A percentile compares a stretch with the other conserved stretches of the same genome.
These are phyloP conservation scores for Zaprionus lachaisei DNA, from an alignment of 1,140 invertebrate genomes.

Conservation along the genomic window DNA sequence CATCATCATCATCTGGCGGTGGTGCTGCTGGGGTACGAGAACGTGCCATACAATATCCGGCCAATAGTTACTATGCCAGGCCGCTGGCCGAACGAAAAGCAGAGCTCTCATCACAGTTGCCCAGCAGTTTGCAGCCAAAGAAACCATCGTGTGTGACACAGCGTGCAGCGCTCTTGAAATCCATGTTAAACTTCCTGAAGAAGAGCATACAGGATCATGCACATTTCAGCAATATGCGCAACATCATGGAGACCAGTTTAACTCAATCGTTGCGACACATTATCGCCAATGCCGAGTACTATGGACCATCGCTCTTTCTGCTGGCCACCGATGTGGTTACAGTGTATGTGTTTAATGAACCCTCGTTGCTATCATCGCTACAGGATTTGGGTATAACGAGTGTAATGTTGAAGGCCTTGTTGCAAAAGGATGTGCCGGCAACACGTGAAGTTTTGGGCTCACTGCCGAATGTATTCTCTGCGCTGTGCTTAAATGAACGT, in stretches of 20 bases:
- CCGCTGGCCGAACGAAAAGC: conserved; percentile 74
- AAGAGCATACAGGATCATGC: conserved; percentile 93
- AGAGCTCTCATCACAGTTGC: conserved; percentile 60
- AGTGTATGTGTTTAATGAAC: conserved; percentile 97
- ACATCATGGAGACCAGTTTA: conserved; percentile 95
- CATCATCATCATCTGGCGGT: neutral
- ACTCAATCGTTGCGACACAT: conserved; percentile 94
- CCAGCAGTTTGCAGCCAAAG: conserved; percentile 71
- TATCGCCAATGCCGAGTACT: conserved; percentile 96
- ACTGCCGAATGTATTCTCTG: conserved; percentile 96
- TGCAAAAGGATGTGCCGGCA: conserved; percentile 95
- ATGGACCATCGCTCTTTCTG: conserved; percentile 94
- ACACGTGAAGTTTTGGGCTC: conserved; percentile 95
- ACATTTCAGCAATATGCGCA: conserved; percentile 93
- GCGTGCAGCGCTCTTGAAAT: conserved; percentile 93
- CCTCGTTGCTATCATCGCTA: conserved; percentile 92
- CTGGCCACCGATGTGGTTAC: conserved; percentile 96
- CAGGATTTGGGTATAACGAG: conserved; percentile 96
- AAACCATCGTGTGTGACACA: conserved; percentile 90
- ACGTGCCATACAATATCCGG: conserved; percentile 56
- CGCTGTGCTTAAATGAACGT: conserved; percentile 93
- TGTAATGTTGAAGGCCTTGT: conserved; percentile 93
- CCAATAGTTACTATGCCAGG: conserved; percentile 74
- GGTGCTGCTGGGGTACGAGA: neutral
- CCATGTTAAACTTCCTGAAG: conserved; percentile 95